These are phyloP conservation scores for Rhea americana DNA, from an alignment of 2,113 vertebrate species.

Conservation along the genomic window DNA sequence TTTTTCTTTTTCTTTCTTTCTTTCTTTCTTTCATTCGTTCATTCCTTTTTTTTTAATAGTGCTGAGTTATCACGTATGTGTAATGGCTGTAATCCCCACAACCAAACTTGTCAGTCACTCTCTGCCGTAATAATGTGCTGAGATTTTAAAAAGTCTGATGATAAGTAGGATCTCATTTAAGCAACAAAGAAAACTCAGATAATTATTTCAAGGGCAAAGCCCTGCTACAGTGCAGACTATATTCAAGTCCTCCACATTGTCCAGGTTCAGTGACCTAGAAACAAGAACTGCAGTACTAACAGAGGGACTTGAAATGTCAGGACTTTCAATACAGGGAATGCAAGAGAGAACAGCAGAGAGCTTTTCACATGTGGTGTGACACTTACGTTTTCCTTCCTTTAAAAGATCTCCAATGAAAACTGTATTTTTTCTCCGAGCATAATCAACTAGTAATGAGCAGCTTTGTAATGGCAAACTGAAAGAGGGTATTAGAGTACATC, in stretches of 20 bases:
- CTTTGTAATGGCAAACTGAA: not conserved
- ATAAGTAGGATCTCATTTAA: constrained; percentile 47
- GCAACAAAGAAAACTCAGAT: constrained; percentile 47
- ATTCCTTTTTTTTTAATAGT: not conserved
- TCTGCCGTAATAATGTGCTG: constrained; percentile 27
- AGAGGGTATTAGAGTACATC: not conserved
- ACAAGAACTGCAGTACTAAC: constrained; percentile 4
- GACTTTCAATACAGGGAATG: constrained; percentile 59
- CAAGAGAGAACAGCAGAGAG: not conserved
- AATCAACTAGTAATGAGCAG: not conserved
- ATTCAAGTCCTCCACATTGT: constrained; percentile 56
- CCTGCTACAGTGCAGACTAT: constrained; percentile 32
- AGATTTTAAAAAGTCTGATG: constrained; percentile 28
- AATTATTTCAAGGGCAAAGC: constrained; percentile 65
- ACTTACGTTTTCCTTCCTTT: constrained; percentile 60
- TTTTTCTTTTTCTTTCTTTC: not conserved
- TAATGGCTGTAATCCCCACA: constrained; percentile 56
- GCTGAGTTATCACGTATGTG: not conserved
- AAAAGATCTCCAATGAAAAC: not conserved
- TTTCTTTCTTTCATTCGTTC: not conserved
- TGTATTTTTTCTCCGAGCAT: not conserved
- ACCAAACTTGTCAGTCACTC: constrained; percentile 67
- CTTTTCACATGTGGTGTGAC: constrained; percentile 48
- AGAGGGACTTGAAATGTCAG: constrained; percentile 62
- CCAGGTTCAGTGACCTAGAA: constrained; percentile 64